Conservation (phyloP, 2,888 invertebrate species). For the Noctua janthe region DNA sequence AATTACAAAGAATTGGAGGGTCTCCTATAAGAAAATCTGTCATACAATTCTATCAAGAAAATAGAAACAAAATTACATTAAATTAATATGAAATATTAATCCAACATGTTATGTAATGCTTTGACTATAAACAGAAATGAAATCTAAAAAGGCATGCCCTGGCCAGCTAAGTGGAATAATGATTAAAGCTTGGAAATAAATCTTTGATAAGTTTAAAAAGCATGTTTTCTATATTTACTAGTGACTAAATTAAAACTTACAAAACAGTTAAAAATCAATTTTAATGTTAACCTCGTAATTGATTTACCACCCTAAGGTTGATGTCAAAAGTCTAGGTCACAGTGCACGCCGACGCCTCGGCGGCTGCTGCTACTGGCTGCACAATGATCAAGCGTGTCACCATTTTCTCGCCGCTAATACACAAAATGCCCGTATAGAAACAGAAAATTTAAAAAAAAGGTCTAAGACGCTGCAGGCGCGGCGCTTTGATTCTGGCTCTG, state of each 20-base stretch:
- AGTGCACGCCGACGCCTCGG: neutral
- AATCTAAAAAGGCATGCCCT: neutral
- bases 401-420: neutral
- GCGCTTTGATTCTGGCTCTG: neutral
- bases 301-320: neutral
- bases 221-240: neutral
- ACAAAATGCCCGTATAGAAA: neutral
- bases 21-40: neutral
- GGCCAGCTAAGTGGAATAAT: neutral
- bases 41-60: neutral
- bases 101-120: conserved; percentile 15
- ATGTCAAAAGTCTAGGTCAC: neutral
- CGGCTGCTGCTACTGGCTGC: neutral
- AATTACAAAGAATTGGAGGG: neutral
- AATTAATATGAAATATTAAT: neutral
- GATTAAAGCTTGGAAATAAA: neutral
- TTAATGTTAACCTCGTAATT: neutral
- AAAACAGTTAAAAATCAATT: neutral
- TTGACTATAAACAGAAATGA: neutral
- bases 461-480: neutral
- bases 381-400: neutral
- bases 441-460: neutral
- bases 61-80: neutral
- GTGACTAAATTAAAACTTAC: neutral
- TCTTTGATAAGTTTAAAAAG: neutral